phyloP scores from a whole-genome alignment of 2,113 vertebrate species.

The Salvelinus sp. region DNA sequence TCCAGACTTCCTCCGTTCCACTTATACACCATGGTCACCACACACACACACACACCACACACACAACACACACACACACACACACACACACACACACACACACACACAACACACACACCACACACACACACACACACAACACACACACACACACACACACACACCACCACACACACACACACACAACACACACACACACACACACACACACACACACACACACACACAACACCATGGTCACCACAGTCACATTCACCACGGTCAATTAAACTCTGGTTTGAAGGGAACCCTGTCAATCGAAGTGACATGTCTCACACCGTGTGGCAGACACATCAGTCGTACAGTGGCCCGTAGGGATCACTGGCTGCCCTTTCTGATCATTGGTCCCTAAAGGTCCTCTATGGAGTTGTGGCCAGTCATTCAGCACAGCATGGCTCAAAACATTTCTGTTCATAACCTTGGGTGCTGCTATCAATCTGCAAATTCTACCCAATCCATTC shows the following conservation, averaged over 20 bases:
- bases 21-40: constrained; percentile 7
- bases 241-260: no score
- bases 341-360: background rate
- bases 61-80: no score
- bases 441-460: background rate
- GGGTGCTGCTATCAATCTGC: background rate
- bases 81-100: no score
- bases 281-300: constrained; percentile 32
- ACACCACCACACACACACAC: no score
- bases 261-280: background rate
- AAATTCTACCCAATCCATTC: background rate
- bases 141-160: no score
- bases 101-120: no score
- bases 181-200: no score
- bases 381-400: constrained; percentile 1
- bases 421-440: background rate
- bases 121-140: no score
- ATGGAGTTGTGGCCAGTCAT: background rate
- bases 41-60: no score
- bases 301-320: constrained; percentile 4
- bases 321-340: background rate
- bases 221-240: no score
- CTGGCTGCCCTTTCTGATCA: background rate
- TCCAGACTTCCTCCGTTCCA: constrained; percentile 14
- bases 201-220: no score